Percentiles rank a stretch among this genome's conserved stretches.
Evolutionary conservation across 2,797 vertebrate species (phyloP).

Genomic region (Sandelia bainsii): DNA sequence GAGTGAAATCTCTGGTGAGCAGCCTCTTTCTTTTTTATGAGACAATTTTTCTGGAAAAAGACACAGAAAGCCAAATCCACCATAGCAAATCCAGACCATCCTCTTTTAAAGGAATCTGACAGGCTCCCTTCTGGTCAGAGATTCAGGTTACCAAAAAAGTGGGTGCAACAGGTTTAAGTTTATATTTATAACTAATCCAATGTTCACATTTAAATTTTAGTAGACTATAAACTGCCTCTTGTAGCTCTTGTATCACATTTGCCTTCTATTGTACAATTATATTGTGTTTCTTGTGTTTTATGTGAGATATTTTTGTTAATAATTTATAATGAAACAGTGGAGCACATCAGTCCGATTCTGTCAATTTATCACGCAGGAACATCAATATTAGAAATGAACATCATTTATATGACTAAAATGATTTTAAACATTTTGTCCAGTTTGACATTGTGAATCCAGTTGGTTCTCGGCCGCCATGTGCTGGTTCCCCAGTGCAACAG

Average conservation of each 20-base stretch:
- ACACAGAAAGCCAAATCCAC: neutral
- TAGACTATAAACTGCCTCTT: no score
- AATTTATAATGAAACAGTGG: neutral
- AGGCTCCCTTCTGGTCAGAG: neutral
- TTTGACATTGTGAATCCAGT: constrained; percentile 36
- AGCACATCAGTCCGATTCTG: neutral
- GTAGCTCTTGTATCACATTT: no score
- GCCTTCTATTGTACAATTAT: neutral
- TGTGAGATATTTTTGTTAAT: no score
- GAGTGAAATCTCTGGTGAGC: neutral
- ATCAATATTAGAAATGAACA: neutral
- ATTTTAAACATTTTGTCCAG: neutral
- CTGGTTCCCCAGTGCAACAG: constrained; percentile 65
- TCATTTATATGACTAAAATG: neutral
- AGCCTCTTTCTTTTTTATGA: constrained; percentile 8
- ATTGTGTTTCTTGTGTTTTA: neutral
- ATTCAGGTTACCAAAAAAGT: no score
- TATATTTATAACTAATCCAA: neutral
- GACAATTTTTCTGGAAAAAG: neutral
- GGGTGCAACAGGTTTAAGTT: no score
- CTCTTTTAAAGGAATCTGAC: neutral
- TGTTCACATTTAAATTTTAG: neutral
- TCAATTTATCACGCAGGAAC: neutral
- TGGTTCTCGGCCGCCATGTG: constrained; percentile 49
- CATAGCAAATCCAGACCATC: neutral